phyloP scores from a whole-genome alignment of 2,113 vertebrate species.

The Larimichthys crocea region DNA sequence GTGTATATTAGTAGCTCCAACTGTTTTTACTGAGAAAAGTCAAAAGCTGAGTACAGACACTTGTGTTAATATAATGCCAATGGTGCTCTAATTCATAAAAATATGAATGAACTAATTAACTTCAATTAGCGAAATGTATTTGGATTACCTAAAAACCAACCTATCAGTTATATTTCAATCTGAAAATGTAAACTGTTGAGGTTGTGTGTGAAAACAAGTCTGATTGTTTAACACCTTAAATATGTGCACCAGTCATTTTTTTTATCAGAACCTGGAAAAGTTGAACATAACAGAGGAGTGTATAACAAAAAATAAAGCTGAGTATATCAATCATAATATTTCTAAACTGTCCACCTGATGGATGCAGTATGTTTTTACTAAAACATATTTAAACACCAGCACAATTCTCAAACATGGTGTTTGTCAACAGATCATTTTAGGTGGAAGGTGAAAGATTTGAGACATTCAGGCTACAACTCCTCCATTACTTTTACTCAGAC shows the following conservation, averaged over 20 bases:
- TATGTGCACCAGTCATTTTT: not conserved
- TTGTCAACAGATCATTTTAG: not conserved
- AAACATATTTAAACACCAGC: not conserved
- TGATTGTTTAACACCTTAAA: not conserved
- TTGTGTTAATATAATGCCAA: too few relatives aligned
- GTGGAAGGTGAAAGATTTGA: not conserved
- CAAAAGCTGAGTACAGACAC: too few relatives aligned
- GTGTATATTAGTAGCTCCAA: not conserved
- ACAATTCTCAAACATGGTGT: not conserved
- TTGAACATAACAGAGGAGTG: not conserved
- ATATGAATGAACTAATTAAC: too few relatives aligned
- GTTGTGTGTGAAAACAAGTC: not conserved
- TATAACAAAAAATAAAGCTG: not conserved
- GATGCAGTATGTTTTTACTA: not conserved
- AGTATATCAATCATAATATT: not conserved
- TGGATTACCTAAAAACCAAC: too few relatives aligned
- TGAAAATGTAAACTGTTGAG: too few relatives aligned
- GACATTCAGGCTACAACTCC: not conserved
- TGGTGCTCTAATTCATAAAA: too few relatives aligned
- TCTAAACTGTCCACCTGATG: not conserved
- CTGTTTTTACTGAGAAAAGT: not conserved
- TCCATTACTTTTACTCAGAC: not conserved
- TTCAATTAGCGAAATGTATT: too few relatives aligned
- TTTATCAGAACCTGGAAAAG: not conserved
- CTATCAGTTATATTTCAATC: too few relatives aligned